Evolutionary conservation across 2,113 vertebrate genomes (phyloP), one percentile per base, ranked within the genome.

Genomic region (Sander vitreus): DNA sequence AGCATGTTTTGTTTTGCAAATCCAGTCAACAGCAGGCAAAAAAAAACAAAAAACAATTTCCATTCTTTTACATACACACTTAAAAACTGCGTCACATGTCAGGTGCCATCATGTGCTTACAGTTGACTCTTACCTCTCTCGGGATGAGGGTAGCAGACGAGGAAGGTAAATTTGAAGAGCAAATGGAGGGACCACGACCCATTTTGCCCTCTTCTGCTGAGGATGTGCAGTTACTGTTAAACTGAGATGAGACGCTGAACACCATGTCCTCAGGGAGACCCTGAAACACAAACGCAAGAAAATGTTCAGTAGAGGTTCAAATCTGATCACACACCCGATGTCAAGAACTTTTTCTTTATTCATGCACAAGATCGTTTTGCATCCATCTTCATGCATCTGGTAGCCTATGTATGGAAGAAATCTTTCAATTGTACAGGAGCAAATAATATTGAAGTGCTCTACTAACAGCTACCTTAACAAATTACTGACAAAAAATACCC

Each of bases 211-310:
- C 54, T 39, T 83, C 83, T 59, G 23, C 48, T 25, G 80, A 73
- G 39, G 79, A 39, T 3, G 68, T 9, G 5, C 23, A 36, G 10
- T 45, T 71, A 58, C 65, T 74, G 76, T 36, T 78, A 39, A 91
- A 93, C 79, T 85, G 86, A 48, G 93, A 94, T 14, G 92, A 91
- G 65, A 95, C 70, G 64, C 92, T 95, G 71, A 93, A 95, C 59
- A 95, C 92, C 0, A 89, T 93, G 85, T 95, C 92, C 5, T 81
- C 88, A 2, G 83, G 77, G 58, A 84, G 85, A 73, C 85, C 90
- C 95, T 95, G 39, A 87, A 82, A 88, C 9, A 85, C 10, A 66
- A 33, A 54, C 9, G 19, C 14, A 30, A 33, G 15, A 76, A 21
- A 6, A 33, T 39, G 53, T 21, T 50, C 4, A 36, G 1, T 2